These are phyloP conservation scores for Dasysyrphus albostriatus DNA, from an alignment of 2,888 invertebrate genomes.

Conservation along the genomic window DNA sequence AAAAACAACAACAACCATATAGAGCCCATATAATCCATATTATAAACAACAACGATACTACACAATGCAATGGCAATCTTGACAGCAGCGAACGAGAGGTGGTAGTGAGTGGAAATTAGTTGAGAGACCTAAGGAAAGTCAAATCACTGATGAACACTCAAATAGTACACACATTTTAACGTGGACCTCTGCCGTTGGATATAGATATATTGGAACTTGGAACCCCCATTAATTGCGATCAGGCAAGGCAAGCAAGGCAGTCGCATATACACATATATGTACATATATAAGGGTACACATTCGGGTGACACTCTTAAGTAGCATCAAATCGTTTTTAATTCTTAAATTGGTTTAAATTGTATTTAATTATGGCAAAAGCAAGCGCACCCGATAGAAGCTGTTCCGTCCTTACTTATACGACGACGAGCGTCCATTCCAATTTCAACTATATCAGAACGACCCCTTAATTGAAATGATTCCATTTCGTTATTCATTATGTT, in stretches of 20 bases:
- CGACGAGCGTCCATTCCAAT: constrained; percentile 5
- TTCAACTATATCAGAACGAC: constrained; percentile 17
- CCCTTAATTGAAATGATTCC: constrained; percentile 65
- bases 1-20: neutral
- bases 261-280: neutral
- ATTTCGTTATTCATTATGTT: constrained; percentile 68
- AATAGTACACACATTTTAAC: constrained; percentile 28
- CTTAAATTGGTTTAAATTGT: constrained; percentile 75
- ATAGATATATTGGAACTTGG: constrained; percentile 22
- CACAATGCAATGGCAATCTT: neutral
- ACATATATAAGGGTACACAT: constrained; percentile 61
- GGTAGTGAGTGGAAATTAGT: constrained; percentile 60
- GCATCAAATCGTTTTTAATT: constrained; percentile 74
- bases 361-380: constrained; percentile 70
- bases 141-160: constrained; percentile 62
- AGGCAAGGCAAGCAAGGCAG: constrained; percentile 9
- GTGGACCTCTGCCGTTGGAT: constrained; percentile 1
- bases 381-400: constrained; percentile 38
- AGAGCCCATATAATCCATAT: constrained; percentile 9
- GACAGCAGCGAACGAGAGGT: constrained; percentile 4
- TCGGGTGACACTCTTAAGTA: constrained; percentile 73
- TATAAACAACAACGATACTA: constrained; percentile 13
- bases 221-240: constrained; percentile 71
- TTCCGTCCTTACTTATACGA: neutral
- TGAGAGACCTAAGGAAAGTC: constrained; percentile 35